These are phyloP conservation scores for Sus cebifrons DNA, from an alignment of 2,797 vertebrate species.

Conservation along the genomic window DNA sequence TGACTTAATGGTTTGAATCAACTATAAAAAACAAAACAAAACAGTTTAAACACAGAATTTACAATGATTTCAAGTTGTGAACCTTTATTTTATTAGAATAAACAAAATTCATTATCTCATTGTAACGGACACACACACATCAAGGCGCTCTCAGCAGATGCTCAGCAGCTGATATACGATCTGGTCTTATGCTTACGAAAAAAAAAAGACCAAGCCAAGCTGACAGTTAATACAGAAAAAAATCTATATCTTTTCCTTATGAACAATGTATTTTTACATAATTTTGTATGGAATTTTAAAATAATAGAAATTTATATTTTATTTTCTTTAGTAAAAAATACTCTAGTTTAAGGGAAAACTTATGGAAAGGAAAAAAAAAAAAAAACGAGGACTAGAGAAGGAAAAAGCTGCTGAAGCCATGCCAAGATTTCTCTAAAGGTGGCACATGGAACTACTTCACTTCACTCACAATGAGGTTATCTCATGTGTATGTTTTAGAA, in stretches of 20 bases:
- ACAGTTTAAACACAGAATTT: conserved; percentile 2
- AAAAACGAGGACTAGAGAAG: background rate
- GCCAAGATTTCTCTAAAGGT: background rate
- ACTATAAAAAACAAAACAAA: background rate
- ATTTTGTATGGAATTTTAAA: conserved; percentile 64
- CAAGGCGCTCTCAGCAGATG: background rate
- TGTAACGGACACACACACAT: background rate
- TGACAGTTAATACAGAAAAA: conserved; percentile 45
- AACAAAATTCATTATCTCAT: conserved; percentile 24
- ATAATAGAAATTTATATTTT: conserved; percentile 29
- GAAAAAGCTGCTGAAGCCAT: background rate
- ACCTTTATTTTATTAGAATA: conserved; percentile 37
- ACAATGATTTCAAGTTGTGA: conserved; percentile 46
- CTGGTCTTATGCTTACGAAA: background rate
- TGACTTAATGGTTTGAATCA: conserved; percentile 41
- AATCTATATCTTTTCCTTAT: background rate
- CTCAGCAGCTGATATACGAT: background rate
- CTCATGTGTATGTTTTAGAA: conserved; percentile 17
- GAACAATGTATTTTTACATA: conserved; percentile 24
- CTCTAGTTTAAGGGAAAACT: background rate
- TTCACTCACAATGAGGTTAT: background rate
- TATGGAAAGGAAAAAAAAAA: background rate
- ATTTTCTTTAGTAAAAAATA: conserved; percentile 13
- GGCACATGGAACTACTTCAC: background rate
- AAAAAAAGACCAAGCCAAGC: background rate